Conservation (phyloP, 2,113 vertebrate genomes). For the Colinus virginianus region DNA sequence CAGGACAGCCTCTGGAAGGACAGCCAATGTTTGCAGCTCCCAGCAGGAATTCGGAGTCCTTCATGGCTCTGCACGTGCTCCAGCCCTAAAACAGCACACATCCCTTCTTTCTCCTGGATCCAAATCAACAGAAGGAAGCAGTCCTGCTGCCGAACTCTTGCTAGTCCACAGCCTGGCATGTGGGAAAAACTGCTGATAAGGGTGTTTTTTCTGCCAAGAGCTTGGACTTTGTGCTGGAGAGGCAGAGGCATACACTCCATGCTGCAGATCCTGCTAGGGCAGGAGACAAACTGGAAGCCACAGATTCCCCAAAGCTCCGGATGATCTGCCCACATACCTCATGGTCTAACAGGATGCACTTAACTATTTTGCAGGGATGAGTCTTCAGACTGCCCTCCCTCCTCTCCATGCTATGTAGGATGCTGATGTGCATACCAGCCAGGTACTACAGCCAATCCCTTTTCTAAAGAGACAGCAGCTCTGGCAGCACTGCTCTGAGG, state of each 20-base stretch:
- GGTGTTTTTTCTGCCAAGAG: background rate
- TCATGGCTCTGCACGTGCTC: background rate
- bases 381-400: background rate
- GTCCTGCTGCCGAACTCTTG: accelerated
- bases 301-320: background rate
- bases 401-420: accelerated
- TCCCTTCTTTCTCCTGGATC: background rate
- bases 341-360: accelerated
- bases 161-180: background rate
- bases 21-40: background rate
- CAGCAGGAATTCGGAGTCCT: background rate
- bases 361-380: background rate
- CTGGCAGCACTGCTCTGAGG: background rate
- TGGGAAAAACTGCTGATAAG: conserved; percentile 22
- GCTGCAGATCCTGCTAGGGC: background rate
- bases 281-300: background rate
- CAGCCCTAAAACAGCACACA: background rate
- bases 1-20: background rate
- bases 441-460: accelerated
- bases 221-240: background rate
- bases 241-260: background rate
- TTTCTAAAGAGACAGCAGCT: accelerated
- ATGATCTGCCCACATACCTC: accelerated
- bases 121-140: background rate
- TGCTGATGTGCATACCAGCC: accelerated